Base-by-base conservation (phyloP, 2,888 invertebrate species). In the Sphaerophoria rueppellii region DNA sequence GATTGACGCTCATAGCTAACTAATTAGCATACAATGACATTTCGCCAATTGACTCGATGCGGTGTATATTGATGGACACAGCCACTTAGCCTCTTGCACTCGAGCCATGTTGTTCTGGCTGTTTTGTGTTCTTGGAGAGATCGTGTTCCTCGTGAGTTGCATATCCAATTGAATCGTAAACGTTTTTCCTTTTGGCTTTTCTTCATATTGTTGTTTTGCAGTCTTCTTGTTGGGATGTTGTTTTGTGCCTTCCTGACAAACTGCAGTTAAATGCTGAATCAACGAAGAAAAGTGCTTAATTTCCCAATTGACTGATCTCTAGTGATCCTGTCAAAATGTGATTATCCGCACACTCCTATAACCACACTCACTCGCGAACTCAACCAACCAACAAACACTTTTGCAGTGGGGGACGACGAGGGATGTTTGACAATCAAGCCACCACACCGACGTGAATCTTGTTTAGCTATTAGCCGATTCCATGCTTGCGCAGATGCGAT, bases 11-110 rank as follows among this genome's bases (percentile, higher is more conserved):
- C 83, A 83, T 85, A 85, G 76, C 85, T 76, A 80, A 76, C 85
- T 85, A 80, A 85, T 85, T 85, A 85, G 81, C 85, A 85, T 85
- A 85, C 85, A 85, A 85, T 85, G 85, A 85, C 85, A 85, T 85
- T 85, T 85, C 76, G 76, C 85, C 85, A 85, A 85, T 85, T 85
- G 85, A 80, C 85, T 85, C 80, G 80, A 85, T 76, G 85, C 85
- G 65, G 85, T 80, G 40, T 43, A 24, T 24, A 85, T 81, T 85
- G 85, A 85, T 85, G 80, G 85, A 85, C 80, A 81, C 73, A 85
- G 80, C 85, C 85, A 85, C 85, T 85, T 85, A 85, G 85, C 85
- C 85, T 77, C 80, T 77, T 85, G 85, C 85, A 85, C 85, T 81
- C 63, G 52, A 67, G 57, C 69, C 70, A 58, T 77, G 76, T 24